Conservation (phyloP, 2,113 vertebrate species). For the Opisthocomus hoazin region DNA sequence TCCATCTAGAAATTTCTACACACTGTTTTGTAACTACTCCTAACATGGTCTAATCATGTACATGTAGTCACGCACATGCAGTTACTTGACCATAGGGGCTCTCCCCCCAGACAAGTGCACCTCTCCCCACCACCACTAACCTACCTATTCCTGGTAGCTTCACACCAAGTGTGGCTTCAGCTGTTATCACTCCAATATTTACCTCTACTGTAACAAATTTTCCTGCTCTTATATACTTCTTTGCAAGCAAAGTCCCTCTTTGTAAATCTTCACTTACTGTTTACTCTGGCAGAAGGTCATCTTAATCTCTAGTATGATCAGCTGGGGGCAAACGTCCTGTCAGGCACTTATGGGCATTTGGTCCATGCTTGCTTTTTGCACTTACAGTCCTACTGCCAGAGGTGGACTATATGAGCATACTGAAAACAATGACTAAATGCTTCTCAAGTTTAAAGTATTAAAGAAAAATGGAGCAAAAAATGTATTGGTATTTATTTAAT, state of each 20-base stretch:
- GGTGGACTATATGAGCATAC: background rate
- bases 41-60: background rate
- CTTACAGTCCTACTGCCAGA: background rate
- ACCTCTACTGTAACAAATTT: background rate
- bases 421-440: background rate
- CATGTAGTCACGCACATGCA: fast-evolving
- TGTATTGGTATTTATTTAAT: background rate
- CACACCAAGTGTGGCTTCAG: fast-evolving
- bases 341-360: background rate
- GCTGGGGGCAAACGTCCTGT: background rate
- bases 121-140: background rate
- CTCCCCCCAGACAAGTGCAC: background rate
- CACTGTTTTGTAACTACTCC: background rate
- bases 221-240: background rate
- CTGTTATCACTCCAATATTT: background rate
- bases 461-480: background rate
- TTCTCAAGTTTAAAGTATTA: background rate
- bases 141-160: background rate
- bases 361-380: background rate
- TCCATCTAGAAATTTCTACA: background rate
- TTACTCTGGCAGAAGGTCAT: background rate
- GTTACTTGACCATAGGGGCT: fast-evolving
- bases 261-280: background rate
- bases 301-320: background rate
- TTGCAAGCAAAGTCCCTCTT: background rate